A percentile compares a stretch with the other conserved stretches of the same genome.
These are phyloP conservation scores for Drosophila arawakana DNA, from an alignment of 1,140 invertebrate genomes.

Conservation along the genomic window DNA sequence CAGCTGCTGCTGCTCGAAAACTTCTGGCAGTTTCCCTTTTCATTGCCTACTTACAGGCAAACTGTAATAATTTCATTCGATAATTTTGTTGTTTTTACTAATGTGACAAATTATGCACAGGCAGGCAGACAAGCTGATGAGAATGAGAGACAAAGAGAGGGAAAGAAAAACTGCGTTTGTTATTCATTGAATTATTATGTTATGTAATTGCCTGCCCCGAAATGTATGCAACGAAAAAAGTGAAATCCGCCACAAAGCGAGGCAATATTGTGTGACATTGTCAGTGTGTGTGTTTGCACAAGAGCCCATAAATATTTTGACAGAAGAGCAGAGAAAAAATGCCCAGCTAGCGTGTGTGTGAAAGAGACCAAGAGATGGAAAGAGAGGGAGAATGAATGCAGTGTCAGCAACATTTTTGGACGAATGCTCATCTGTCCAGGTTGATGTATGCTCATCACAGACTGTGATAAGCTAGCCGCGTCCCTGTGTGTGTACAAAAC, in stretches of 20 bases:
- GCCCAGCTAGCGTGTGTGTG: constrained; percentile 33
- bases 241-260: constrained; percentile 61
- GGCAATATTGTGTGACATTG: constrained; percentile 41
- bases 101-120: constrained; percentile 48
- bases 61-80: constrained; percentile 37
- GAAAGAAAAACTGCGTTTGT: constrained; percentile 36
- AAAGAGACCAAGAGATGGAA: background rate
- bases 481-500: constrained; percentile 34
- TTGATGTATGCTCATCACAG: constrained; percentile 42
- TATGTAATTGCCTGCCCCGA: constrained; percentile 63
- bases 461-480: constrained; percentile 30
- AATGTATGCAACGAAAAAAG: constrained; percentile 44
- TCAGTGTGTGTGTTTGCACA: constrained; percentile 7
- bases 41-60: constrained; percentile 36
- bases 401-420: constrained; percentile 62
- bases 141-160: background rate
- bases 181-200: constrained; percentile 75
- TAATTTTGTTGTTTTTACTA: constrained; percentile 34
- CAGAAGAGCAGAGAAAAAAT: constrained; percentile 33
- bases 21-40: background rate
- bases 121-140: background rate
- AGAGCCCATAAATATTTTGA: constrained; percentile 76
- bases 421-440: constrained; percentile 62
- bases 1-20: constrained; percentile 41
- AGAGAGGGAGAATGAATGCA: background rate